A percentile compares a stretch with the other conserved stretches of the same genome.
These are phyloP conservation scores for Fulica atra DNA, from an alignment of 2,113 vertebrate species.

Conservation along the genomic window DNA sequence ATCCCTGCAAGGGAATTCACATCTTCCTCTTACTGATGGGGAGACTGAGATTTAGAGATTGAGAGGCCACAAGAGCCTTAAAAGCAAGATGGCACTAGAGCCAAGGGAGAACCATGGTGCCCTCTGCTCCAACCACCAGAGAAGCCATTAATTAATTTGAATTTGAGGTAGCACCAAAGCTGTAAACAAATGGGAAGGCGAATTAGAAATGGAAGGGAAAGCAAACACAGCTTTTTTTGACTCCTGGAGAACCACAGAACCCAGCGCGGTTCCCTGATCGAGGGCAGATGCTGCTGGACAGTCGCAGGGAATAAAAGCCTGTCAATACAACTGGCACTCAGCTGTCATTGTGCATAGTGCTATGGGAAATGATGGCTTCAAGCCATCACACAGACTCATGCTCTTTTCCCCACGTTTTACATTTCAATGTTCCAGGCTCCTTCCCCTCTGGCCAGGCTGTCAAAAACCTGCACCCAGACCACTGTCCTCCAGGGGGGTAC, in stretches of 20 bases:
- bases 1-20: not conserved
- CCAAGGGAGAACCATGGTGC: not conserved
- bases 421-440: not conserved
- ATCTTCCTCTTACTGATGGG: not conserved
- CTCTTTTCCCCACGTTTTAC: not conserved
- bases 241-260: not conserved
- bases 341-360: fast-evolving
- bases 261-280: not conserved
- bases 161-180: not conserved
- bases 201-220: not conserved
- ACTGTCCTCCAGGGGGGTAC: not conserved
- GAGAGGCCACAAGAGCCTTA: not conserved
- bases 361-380: not conserved
- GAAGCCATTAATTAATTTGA: not conserved
- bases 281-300: not conserved
- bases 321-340: not conserved
- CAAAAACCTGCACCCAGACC: not conserved
- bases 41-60: not conserved
- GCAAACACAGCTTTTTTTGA: not conserved
- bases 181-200: not conserved
- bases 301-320: not conserved
- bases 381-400: not conserved
- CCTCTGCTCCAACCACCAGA: not conserved
- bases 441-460: not conserved
- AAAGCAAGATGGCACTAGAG: not conserved